These are phyloP conservation scores for Tillus elongatus DNA, from an alignment of 2,888 invertebrate species.

Conservation along the genomic window DNA sequence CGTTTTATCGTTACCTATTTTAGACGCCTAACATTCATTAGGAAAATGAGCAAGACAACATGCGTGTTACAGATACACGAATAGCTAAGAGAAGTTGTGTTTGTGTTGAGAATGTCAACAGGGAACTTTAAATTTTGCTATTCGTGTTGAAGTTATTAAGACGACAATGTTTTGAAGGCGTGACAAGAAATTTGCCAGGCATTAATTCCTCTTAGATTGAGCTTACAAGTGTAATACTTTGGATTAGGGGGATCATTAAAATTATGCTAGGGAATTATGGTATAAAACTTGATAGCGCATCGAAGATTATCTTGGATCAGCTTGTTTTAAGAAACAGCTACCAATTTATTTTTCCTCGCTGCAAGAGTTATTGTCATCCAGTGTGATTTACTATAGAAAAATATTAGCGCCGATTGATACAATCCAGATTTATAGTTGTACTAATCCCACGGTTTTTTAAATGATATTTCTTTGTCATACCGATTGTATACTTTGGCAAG, in stretches of 20 bases:
- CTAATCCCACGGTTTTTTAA: too few relatives aligned
- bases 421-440: too few relatives aligned
- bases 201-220: constrained; percentile 42
- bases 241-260: constrained; percentile 44
- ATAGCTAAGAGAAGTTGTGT: too few relatives aligned
- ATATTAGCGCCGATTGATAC: too few relatives aligned
- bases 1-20: too few relatives aligned
- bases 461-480: too few relatives aligned
- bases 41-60: too few relatives aligned
- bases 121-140: constrained; percentile 3
- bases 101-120: constrained; percentile 2
- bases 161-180: constrained; percentile 34
- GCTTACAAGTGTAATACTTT: constrained; percentile 42
- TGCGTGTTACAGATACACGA: too few relatives aligned
- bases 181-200: constrained; percentile 39
- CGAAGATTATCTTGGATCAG: constrained; percentile 43
- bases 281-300: constrained; percentile 45
- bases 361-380: too few relatives aligned
- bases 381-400: too few relatives aligned
- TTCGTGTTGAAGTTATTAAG: constrained; percentile 20
- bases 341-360: constrained; percentile 29
- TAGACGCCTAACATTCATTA: too few relatives aligned
- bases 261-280: constrained; percentile 44
- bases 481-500: too few relatives aligned
- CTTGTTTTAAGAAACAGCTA: constrained; percentile 37